Evolutionary conservation across 2,113 vertebrate species (phyloP).

Genomic region (human (Homo sapiens)): DNA sequence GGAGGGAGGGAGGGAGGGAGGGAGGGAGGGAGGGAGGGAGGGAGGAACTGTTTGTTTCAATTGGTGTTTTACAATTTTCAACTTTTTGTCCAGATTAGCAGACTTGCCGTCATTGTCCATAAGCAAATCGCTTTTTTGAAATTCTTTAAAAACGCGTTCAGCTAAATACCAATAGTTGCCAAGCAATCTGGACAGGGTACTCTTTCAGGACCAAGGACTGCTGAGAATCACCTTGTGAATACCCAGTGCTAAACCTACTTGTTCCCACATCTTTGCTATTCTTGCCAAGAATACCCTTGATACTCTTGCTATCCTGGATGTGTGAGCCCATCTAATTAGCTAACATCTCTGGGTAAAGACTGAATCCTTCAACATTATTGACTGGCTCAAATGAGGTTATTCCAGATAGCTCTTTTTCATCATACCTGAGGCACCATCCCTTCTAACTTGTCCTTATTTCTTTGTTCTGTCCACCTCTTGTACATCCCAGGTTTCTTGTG

Average conservation of each 20-base stretch:
- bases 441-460: not conserved
- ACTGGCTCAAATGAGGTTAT: not conserved
- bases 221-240: not conserved
- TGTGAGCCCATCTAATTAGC: not conserved
- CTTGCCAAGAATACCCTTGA: not conserved
- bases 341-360: not conserved
- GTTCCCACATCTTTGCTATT: too few species aligned
- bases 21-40: rapidly evolving
- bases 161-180: too few species aligned
- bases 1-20: rapidly evolving
- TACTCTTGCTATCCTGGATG: not conserved
- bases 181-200: not conserved
- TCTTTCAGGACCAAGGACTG: not conserved
- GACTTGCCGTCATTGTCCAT: not conserved
- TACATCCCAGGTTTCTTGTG: not conserved
- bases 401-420: not conserved
- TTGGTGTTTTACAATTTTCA: not conserved
- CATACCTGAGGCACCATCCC: not conserved
- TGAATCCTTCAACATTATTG: not conserved
- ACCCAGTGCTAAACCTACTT: not conserved
- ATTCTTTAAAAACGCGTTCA: not conserved
- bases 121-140: not conserved
- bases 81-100: not conserved
- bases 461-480: not conserved
- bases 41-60: not conserved